These are phyloP conservation scores for Ictalurus furcatus DNA, from an alignment of 2,113 vertebrate genomes.

Conservation along the genomic window DNA sequence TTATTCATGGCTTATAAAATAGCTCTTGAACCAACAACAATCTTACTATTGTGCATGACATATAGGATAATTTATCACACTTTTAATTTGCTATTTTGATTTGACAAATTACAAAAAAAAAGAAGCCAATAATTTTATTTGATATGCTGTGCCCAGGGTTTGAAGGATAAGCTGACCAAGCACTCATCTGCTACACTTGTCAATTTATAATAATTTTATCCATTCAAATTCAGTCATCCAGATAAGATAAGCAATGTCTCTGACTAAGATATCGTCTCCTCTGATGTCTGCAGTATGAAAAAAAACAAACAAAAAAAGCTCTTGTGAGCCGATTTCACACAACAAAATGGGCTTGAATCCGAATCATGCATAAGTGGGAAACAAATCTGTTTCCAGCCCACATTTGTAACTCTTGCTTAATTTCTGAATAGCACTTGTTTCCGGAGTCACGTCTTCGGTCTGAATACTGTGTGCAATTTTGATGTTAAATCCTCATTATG, in stretches of 20 bases:
- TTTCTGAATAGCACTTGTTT: background rate
- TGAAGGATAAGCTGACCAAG: background rate
- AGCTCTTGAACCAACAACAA: background rate
- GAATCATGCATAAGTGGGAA: background rate
- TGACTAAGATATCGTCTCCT: background rate
- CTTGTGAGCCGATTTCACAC: background rate
- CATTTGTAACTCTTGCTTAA: background rate
- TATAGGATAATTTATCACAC: background rate
- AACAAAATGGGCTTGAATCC: background rate
- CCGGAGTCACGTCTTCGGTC: background rate
- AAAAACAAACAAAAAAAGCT: background rate
- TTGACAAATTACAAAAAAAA: background rate
- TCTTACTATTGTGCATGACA: background rate
- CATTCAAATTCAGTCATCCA: background rate
- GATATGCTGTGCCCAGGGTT: background rate
- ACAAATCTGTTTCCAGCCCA: background rate
- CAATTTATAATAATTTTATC: background rate
- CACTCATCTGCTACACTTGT: background rate
- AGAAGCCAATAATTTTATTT: too few species aligned
- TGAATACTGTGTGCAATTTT: background rate
- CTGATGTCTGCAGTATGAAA: too few species aligned
- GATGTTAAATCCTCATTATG: background rate
- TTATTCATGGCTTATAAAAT: background rate
- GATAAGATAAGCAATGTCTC: background rate
- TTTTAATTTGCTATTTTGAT: background rate